Percentiles rank a stretch among this genome's conserved stretches.
phyloP scores from a whole-genome alignment of 2,113 vertebrate species.

The Brienomyrus brachyistius region DNA sequence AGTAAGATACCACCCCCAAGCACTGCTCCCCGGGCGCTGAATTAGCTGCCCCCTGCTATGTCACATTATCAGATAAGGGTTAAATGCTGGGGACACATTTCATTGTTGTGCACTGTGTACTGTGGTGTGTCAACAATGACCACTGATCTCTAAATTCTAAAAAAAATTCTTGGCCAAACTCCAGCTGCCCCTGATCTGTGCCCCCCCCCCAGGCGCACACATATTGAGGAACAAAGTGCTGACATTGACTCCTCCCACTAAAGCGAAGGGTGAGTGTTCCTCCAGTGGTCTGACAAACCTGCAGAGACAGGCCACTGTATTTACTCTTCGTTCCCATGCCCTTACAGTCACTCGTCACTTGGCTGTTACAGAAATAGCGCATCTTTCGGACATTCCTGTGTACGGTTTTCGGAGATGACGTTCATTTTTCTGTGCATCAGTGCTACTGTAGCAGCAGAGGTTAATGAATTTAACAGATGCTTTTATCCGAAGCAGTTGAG shows the following conservation, averaged over 20 bases:
- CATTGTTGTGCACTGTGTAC: too few relatives aligned
- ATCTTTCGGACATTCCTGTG: neutral
- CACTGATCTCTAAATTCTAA: too few relatives aligned
- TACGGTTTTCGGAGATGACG: neutral
- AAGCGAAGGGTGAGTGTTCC: neutral
- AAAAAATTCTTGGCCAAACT: neutral
- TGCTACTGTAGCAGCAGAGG: neutral
- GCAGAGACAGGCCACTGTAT: neutral
- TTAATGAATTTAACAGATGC: neutral
- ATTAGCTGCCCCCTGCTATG: too few relatives aligned
- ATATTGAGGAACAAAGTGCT: neutral
- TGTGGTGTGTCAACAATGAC: too few relatives aligned
- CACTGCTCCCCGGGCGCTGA: too few relatives aligned
- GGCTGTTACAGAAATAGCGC: neutral
- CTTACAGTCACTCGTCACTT: neutral
- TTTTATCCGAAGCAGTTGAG: neutral
- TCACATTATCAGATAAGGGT: too few relatives aligned
- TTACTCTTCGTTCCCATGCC: neutral
- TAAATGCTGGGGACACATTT: too few relatives aligned
- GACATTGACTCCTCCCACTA: neutral
- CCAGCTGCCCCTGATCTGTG: neutral
- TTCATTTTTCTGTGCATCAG: neutral
- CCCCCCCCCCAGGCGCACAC: neutral
- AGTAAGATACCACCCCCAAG: too few relatives aligned
- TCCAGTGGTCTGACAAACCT: neutral